These are phyloP conservation scores for Lepidothrix coronata DNA, from an alignment of 2,113 vertebrate genomes.

Conservation along the genomic window DNA sequence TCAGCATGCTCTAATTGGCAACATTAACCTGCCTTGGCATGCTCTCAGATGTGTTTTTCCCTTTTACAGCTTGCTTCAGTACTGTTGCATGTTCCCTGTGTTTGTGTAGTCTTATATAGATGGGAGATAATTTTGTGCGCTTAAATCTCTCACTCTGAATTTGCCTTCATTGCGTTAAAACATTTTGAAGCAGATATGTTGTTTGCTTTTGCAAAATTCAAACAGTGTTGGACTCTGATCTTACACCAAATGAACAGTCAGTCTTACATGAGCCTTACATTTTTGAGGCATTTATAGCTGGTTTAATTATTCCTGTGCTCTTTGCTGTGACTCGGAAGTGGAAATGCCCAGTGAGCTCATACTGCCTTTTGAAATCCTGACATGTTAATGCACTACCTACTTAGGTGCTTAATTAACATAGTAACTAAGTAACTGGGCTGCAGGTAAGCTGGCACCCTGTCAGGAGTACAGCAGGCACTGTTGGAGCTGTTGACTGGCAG, in stretches of 20 bases:
- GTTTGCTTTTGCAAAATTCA: not conserved
- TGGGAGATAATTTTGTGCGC: not conserved
- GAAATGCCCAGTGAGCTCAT: not conserved
- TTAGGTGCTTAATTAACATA: conserved; percentile 5
- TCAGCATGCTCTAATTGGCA: not conserved
- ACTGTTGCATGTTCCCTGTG: not conserved
- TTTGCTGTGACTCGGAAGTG: not conserved
- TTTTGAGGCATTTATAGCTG: not conserved
- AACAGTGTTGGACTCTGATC: not conserved
- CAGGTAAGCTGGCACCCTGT: not conserved
- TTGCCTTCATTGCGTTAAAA: not conserved
- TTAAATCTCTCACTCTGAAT: not conserved
- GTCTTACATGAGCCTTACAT: not conserved
- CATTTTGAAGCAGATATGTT: not conserved
- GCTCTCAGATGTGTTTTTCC: not conserved
- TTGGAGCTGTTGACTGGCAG: not conserved
- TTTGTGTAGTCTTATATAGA: not conserved
- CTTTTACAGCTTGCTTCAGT: not conserved
- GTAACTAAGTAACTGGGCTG: not conserved
- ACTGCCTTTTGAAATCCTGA: not conserved
- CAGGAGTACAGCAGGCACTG: not conserved
- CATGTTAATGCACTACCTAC: not conserved
- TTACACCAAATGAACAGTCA: not conserved
- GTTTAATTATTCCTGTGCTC: not conserved
- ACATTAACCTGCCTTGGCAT: not conserved